phyloP scores from a whole-genome alignment of 2,113 vertebrate species.

The Calidris pugnax region DNA sequence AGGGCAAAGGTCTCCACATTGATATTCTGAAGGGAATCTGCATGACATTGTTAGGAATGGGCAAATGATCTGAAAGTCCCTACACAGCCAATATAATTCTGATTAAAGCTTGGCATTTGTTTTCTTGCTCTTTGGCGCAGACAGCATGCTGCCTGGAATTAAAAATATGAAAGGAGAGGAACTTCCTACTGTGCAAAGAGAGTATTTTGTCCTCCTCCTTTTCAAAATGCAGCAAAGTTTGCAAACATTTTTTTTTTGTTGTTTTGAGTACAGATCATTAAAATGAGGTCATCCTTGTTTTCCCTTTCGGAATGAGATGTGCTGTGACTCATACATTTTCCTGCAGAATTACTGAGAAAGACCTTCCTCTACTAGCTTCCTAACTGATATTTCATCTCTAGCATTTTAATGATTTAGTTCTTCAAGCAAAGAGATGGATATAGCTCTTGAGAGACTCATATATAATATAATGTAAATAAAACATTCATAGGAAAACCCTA shows the following conservation, averaged over 20 bases:
- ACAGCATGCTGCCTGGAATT: slow-evolving; percentile 64
- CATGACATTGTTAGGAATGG: slow-evolving; percentile 31
- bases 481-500: neutral
- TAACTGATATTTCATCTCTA: neutral
- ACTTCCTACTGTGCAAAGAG: slow-evolving; percentile 35
- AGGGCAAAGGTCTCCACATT: slow-evolving; percentile 36
- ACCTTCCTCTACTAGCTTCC: neutral
- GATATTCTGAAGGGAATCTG: slow-evolving; percentile 47
- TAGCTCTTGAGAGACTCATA: neutral
- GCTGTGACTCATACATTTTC: neutral
- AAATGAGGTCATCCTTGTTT: slow-evolving; percentile 46
- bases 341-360: neutral
- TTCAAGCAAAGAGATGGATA: neutral
- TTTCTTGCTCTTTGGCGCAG: slow-evolving; percentile 58
- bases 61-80: slow-evolving; percentile 49
- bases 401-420: neutral
- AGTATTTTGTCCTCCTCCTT: slow-evolving; percentile 8
- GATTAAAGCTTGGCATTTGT: slow-evolving; percentile 71
- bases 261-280: slow-evolving; percentile 18
- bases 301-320: slow-evolving; percentile 4
- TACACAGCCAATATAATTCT: slow-evolving; percentile 23
- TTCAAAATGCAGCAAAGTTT: slow-evolving; percentile 19
- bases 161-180: slow-evolving; percentile 66
- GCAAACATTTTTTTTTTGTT: neutral
- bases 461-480: neutral